Percentiles rank a stretch among this genome's conserved stretches.
phyloP scores from a whole-genome alignment of 2,888 invertebrate species.

The Acanthosoma haemorrhoidale region DNA sequence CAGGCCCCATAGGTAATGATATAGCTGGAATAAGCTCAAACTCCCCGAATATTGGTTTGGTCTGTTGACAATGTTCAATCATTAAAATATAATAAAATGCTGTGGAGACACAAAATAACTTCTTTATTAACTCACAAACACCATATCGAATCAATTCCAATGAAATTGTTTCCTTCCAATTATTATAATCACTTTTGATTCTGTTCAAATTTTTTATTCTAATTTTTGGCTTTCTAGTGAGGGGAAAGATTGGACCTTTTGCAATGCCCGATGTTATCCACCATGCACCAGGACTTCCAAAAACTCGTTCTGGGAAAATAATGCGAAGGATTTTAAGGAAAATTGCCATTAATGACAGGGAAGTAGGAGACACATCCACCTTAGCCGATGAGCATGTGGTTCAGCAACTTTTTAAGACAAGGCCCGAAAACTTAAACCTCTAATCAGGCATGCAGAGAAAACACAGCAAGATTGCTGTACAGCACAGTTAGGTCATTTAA shows the following conservation, averaged over 20 bases:
- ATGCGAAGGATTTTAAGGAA: conserved; percentile 93
- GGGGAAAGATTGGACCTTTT: conserved; percentile 90
- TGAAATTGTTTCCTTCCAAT: background rate
- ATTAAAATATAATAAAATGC: too few species aligned
- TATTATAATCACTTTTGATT: background rate
- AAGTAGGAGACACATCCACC: conserved; percentile 91
- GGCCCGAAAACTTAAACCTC: conserved; percentile 49
- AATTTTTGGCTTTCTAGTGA: conserved; percentile 60
- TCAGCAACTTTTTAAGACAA: conserved; percentile 67
- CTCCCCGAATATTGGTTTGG: too few species aligned
- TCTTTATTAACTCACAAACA: too few species aligned
- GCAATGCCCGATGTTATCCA: conserved; percentile 93
- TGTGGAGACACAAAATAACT: too few species aligned
- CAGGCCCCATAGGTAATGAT: too few species aligned
- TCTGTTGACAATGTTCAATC: too few species aligned
- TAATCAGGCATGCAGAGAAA: background rate
- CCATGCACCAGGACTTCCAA: conserved; percentile 87
- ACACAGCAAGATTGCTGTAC: background rate
- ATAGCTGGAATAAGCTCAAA: too few species aligned
- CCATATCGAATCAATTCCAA: background rate
- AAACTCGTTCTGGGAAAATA: conserved; percentile 96
- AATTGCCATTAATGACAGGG: conserved; percentile 80
- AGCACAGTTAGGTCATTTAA: background rate
- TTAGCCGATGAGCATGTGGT: conserved; percentile 89
- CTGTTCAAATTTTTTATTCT: background rate